Conservation (phyloP, 1,140 invertebrate species). For the Ceratitis capitata region DNA sequence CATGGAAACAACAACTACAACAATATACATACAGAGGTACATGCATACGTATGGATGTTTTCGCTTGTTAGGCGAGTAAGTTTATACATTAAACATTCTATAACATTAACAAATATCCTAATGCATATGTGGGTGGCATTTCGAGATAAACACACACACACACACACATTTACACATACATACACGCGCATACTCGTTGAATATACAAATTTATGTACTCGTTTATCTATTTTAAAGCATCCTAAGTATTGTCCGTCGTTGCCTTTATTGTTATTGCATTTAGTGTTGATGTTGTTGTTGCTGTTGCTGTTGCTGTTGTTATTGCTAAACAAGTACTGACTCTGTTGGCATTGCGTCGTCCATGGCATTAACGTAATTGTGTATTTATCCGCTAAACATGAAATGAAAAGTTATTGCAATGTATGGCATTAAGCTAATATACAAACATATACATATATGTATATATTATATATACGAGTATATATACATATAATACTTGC, state of each 20-base stretch:
- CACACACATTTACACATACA: background rate
- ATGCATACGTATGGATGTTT: background rate
- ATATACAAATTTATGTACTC: slow-evolving; percentile 19
- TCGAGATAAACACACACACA: background rate
- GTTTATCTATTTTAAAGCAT: slow-evolving; percentile 33
- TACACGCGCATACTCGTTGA: background rate
- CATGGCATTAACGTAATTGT: slow-evolving; percentile 35
- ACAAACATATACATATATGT: no score
- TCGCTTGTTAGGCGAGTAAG: background rate
- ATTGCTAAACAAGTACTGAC: background rate
- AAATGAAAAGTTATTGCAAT: slow-evolving; percentile 40
- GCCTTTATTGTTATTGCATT: background rate
- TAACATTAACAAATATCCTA: background rate
- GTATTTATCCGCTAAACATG: slow-evolving; percentile 36
- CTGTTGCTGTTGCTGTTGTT: background rate
- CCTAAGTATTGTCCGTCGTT: background rate
- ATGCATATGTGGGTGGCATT: background rate
- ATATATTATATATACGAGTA: no score
- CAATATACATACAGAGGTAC: background rate
- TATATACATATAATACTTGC: no score
- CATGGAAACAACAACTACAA: no score
- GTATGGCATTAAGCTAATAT: slow-evolving; percentile 32
- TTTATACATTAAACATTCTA: background rate
- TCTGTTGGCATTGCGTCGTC: background rate
- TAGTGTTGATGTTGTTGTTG: background rate